A percentile compares a stretch with the other conserved stretches of the same genome.
These are phyloP conservation scores for Ashinkailepas kermadecensis DNA, from an alignment of 2,888 invertebrate genomes.

Conservation along the genomic window DNA sequence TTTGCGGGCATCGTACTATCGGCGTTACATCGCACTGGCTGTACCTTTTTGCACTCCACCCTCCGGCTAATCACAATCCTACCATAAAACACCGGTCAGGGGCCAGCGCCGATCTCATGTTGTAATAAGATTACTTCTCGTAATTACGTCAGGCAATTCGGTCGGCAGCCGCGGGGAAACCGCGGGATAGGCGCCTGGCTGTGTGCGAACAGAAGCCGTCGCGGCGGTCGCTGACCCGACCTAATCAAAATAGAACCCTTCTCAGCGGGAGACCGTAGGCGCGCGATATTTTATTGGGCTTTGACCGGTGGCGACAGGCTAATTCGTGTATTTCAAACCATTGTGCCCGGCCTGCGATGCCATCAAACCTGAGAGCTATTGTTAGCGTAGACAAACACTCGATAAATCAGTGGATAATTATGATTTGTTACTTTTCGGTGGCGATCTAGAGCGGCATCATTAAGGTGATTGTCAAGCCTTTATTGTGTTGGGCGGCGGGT, in stretches of 20 bases:
- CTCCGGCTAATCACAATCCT: background rate
- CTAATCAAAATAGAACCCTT: constrained; percentile 19
- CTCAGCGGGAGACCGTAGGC: background rate
- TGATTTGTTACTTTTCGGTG: constrained; percentile 17
- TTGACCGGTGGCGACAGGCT: constrained; percentile 10
- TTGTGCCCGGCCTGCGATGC: background rate
- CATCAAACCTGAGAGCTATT: constrained; percentile 10
- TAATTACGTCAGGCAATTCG: constrained; percentile 6
- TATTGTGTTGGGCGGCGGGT: background rate
- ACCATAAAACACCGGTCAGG: background rate
- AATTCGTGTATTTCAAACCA: constrained; percentile 18
- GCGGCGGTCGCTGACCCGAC: background rate
- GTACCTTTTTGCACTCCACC: background rate
- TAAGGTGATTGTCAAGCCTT: constrained; percentile 3
- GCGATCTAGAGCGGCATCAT: background rate
- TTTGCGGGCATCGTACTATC: too few relatives aligned
- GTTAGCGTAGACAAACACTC: constrained; percentile 15
- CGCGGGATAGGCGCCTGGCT: background rate
- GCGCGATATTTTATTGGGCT: background rate
- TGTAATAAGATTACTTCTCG: constrained; percentile 17
- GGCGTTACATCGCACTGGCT: too few relatives aligned
- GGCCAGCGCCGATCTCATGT: background rate
- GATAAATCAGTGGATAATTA: constrained; percentile 18
- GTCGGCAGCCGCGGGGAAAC: background rate
- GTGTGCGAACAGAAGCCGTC: background rate